Percentiles rank a stretch among this genome's conserved stretches.
Evolutionary conservation across 2,113 vertebrate species (phyloP).

Genomic region (Passerina amoena): DNA sequence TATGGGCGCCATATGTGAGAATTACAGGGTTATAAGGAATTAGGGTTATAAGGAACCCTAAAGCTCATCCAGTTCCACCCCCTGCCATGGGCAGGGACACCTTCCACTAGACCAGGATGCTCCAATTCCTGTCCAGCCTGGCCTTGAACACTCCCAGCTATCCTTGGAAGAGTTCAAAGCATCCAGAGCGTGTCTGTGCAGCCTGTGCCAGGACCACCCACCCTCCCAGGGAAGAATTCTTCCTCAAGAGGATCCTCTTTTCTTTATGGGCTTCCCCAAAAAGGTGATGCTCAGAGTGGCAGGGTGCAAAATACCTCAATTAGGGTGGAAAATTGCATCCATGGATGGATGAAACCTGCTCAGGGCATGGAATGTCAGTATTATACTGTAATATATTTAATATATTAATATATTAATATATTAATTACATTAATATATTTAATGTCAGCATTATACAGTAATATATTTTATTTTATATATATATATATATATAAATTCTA

Average conservation of each 20-base stretch:
- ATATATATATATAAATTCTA: no score
- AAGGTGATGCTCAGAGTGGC: not conserved
- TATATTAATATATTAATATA: no score
- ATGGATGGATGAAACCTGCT: accelerated
- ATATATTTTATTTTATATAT: not conserved
- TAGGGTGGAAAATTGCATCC: not conserved
- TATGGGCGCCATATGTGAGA: accelerated
- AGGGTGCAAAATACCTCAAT: accelerated
- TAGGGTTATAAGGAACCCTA: not conserved
- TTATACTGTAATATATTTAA: not conserved
- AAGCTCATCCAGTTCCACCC: not conserved
- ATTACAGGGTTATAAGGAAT: not conserved
- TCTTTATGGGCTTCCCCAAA: no score
- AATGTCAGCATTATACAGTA: not conserved
- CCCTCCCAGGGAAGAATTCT: not conserved
- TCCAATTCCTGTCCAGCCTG: not conserved
- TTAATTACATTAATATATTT: no score
- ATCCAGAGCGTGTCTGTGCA: not conserved
- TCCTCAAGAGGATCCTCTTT: not conserved
- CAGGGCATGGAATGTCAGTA: accelerated
- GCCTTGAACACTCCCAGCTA: not conserved
- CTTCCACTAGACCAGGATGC: not conserved
- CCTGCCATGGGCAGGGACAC: not conserved
- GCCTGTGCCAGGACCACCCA: not conserved
- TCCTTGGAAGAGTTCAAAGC: not conserved